A percentile compares a stretch with the other conserved stretches of the same genome.
These are phyloP conservation scores for Scelioninae gen. 1 DNA, from an alignment of 2,888 invertebrate genomes.

Conservation along the genomic window DNA sequence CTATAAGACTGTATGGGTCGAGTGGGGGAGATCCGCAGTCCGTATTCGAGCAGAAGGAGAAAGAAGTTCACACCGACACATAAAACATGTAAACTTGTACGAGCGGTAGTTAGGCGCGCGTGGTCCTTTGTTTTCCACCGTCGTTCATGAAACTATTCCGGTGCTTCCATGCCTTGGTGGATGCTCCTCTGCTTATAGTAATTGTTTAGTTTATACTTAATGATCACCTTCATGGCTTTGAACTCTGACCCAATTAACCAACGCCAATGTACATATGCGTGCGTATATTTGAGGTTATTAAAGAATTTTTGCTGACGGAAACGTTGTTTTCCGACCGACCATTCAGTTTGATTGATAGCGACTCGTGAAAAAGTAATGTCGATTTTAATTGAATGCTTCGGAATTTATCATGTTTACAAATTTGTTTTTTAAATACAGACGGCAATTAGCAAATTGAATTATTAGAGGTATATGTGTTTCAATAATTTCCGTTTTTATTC, in stretches of 20 bases:
- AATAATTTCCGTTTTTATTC: too few species aligned
- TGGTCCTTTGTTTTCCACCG: conserved; percentile 70
- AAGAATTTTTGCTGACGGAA: conserved; percentile 38
- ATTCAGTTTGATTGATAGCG: conserved; percentile 38
- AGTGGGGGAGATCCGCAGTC: conserved; percentile 56
- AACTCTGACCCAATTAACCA: conserved; percentile 75
- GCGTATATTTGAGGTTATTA: conserved; percentile 38
- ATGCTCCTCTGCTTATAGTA: conserved; percentile 59
- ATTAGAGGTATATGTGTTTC: too few species aligned
- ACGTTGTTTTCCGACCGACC: conserved; percentile 2
- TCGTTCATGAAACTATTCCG: conserved; percentile 59
- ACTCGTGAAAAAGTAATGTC: conserved; percentile 5
- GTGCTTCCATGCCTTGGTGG: conserved; percentile 29
- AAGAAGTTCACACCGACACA: conserved; percentile 69
- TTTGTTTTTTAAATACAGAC: too few species aligned
- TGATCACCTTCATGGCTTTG: conserved; percentile 74
- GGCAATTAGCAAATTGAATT: too few species aligned
- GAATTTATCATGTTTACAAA: not conserved
- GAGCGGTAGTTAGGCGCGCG: conserved; percentile 69
- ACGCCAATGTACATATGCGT: conserved; percentile 42
- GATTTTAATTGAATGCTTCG: conserved; percentile 8
- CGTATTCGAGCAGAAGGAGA: conserved; percentile 61
- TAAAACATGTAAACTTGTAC: conserved; percentile 67
- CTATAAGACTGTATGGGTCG: conserved; percentile 42
- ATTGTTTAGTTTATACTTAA: conserved; percentile 62